phyloP scores from a whole-genome alignment of 2,113 vertebrate genomes.

The Solea senegalensis region DNA sequence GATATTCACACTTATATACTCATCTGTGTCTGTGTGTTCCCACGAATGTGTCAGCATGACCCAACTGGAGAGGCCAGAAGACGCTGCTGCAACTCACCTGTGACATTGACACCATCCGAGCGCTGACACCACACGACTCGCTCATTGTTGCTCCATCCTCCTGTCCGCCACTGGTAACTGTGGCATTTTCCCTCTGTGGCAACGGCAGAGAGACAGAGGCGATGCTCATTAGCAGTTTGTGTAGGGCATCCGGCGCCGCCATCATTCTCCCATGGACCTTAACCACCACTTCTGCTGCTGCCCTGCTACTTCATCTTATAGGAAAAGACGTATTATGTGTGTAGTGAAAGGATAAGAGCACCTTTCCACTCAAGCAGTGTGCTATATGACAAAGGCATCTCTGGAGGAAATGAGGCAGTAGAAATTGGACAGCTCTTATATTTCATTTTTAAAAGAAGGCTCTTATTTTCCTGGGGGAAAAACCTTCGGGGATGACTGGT shows the following conservation, averaged over 20 bases:
- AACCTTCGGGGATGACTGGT: not conserved
- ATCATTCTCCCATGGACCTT: conserved; percentile 29
- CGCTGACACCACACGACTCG: conserved; percentile 95
- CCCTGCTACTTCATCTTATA: conserved; percentile 13
- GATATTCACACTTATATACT: conserved; percentile 15
- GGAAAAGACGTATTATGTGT: conserved; percentile 20
- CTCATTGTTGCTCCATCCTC: conserved; percentile 90
- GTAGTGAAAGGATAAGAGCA: not conserved
- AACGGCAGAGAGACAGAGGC: conserved; percentile 43
- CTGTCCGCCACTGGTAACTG: conserved; percentile 90
- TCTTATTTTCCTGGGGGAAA: conserved; percentile 30
- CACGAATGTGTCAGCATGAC: not conserved
- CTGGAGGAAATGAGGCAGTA: conserved; percentile 27
- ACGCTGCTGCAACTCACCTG: conserved; percentile 82
- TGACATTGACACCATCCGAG: conserved; percentile 95
- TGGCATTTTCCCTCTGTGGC: conserved; percentile 92
- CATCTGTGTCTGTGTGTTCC: conserved; percentile 4
- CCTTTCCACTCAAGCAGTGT: conserved; percentile 4
- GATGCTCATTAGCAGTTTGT: conserved; percentile 55
- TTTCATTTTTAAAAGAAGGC: not conserved
- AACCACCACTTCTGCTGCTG: conserved; percentile 22
- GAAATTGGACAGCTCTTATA: conserved; percentile 6
- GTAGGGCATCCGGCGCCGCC: conserved; percentile 19
- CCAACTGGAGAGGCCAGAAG: not conserved
- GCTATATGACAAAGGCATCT: conserved; percentile 10